A percentile compares a stretch with the other conserved stretches of the same genome.
phyloP scores from a whole-genome alignment of 2,888 invertebrate species.

The Mythimna loreyi region DNA sequence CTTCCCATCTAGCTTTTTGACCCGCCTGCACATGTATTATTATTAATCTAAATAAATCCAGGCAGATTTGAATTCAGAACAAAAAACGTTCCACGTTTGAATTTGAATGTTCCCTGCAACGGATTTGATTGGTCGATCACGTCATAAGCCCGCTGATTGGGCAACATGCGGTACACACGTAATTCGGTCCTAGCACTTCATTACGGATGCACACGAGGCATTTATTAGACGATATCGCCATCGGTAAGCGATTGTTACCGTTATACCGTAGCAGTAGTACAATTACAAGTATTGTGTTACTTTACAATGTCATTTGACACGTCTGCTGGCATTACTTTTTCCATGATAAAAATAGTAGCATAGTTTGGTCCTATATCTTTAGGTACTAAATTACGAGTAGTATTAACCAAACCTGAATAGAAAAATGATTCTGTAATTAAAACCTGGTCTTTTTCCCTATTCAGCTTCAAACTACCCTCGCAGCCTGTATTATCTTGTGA shows the following conservation, averaged over 20 bases:
- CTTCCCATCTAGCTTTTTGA: background rate
- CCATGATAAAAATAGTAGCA: background rate
- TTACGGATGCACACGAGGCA: constrained; percentile 56
- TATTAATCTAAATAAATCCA: background rate
- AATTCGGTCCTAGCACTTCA: constrained; percentile 50
- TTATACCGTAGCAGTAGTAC: constrained; percentile 17
- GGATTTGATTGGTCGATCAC: constrained; percentile 33
- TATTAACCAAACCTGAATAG: background rate
- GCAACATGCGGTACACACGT: constrained; percentile 46
- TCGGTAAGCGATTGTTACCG: constrained; percentile 40
- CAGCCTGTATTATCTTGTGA: too few relatives aligned
- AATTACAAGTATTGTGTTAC: constrained; percentile 43
- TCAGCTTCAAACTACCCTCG: background rate
- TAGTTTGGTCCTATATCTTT: background rate
- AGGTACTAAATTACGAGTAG: background rate
- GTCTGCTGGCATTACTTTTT: constrained; percentile 5
- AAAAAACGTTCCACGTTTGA: constrained; percentile 12
- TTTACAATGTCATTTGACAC: constrained; percentile 38
- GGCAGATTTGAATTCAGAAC: constrained; percentile 8
- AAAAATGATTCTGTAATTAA: background rate
- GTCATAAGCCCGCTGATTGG: constrained; percentile 46
- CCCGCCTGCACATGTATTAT: background rate
- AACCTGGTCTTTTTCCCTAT: background rate
- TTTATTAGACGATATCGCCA: constrained; percentile 45
- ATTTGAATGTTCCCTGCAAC: constrained; percentile 9